Base-by-base conservation (phyloP, 1,140 invertebrate species). In the Cydia fagiglandana region DNA sequence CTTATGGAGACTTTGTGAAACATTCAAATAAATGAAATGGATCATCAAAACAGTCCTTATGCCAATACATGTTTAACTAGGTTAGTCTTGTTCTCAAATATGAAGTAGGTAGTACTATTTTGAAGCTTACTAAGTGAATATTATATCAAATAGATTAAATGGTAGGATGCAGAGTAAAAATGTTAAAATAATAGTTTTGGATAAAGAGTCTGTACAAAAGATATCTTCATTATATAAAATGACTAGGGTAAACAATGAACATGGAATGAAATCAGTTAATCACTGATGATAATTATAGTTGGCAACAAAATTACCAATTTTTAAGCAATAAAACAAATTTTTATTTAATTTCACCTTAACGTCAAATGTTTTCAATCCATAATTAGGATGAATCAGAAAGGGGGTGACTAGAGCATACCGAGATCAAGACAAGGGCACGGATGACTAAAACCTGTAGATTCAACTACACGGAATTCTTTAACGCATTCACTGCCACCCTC, bases 1-100 rank as follows among this genome's bases (percentile, higher is more conserved):
- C 91, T 93, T 94, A 75, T 96, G 95, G 93, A 94, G 95, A 93
- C 83, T 96, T 76, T 96, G 95, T 84, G 93, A 94, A 80, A 93
- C 87, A 79, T 94, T 94, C 82, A 94, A 95, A 91, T 94, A 88
- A 94, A 77, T 66, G 30, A 70, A 50, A 61, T 12, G n/a, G 66
- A 10, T 53, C 13, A 38, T 10, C 7, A 38, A 38, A 38, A 34
- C 13, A 70, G 13, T 30, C 50, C 73, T 75, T 75, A 76, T 76
- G 75, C 64, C 64, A 76, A 73, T 73, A 73, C 30, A 80, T 30
- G 30, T 3, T 30, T 30, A 30, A 76, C 79, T 78, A 79, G 78
- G 61, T 68, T 70, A 17, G 20, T 70, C 73, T 81, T 79, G 74
- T 77, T 81, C 76, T 79, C 64, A 78, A 79, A 77, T 81, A 45